These are phyloP conservation scores for Fundulus diaphanus DNA, from an alignment of 2,797 vertebrate species.

Conservation along the genomic window DNA sequence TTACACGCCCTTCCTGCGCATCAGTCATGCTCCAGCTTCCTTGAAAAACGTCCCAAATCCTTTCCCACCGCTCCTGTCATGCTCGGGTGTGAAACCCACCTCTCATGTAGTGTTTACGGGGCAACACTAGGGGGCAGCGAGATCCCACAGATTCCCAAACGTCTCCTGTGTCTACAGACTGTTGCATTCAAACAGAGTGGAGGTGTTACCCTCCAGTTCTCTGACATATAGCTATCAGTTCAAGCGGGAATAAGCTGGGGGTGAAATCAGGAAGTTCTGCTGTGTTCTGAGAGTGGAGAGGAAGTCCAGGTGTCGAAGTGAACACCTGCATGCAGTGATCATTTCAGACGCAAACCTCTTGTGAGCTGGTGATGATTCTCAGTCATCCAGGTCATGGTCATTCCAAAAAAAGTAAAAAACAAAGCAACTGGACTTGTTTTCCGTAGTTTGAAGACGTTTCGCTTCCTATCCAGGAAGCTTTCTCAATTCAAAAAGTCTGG, in stretches of 20 bases:
- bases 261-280: neutral
- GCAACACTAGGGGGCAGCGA: slow-evolving; percentile 71
- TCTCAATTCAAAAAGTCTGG: too few relatives aligned
- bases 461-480: too few relatives aligned
- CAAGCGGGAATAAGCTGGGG: neutral
- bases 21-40: neutral
- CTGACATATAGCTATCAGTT: neutral
- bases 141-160: slow-evolving; percentile 32
- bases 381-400: too few relatives aligned
- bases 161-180: neutral
- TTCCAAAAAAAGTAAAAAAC: too few relatives aligned
- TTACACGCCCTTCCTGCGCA: neutral
- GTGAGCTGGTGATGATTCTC: too few relatives aligned
- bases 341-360: neutral
- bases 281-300: neutral
- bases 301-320: neutral
- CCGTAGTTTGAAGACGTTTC: too few relatives aligned
- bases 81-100: neutral
- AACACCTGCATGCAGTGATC: neutral
- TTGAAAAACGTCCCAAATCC: neutral
- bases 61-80: neutral
- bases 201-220: slow-evolving; percentile 2
- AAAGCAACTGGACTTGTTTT: too few relatives aligned
- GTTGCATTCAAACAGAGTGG: slow-evolving; percentile 36
- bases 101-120: slow-evolving; percentile 7